These are phyloP conservation scores for Campoletis sonorensis DNA, from an alignment of 1,140 invertebrate species.

Conservation along the genomic window DNA sequence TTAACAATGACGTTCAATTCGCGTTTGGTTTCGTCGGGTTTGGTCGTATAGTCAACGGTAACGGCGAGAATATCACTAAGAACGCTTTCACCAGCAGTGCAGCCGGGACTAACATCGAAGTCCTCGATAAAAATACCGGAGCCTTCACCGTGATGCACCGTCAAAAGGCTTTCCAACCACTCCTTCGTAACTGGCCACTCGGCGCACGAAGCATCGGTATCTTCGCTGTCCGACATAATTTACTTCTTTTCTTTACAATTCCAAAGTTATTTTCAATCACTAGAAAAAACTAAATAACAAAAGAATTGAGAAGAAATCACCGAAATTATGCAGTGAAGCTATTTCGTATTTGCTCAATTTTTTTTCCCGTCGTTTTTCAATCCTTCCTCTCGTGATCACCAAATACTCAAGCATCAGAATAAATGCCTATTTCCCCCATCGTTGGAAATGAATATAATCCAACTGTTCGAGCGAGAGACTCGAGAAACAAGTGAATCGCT, in stretches of 20 bases:
- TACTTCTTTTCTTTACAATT: background rate
- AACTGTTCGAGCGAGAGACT: background rate
- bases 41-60: constrained; percentile 75
- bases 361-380: background rate
- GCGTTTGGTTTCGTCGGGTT: constrained; percentile 59
- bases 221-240: constrained; percentile 79
- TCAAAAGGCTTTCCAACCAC: constrained; percentile 80
- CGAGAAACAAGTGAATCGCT: constrained; percentile 13
- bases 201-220: constrained; percentile 67
- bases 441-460: background rate
- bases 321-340: background rate
- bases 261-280: background rate
- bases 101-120: constrained; percentile 76
- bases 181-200: constrained; percentile 79
- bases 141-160: constrained; percentile 75
- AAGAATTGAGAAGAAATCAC: background rate
- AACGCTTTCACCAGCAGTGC: constrained; percentile 78
- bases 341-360: background rate
- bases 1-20: constrained; percentile 84
- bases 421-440: background rate
- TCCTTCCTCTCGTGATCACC: background rate
- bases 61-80: constrained; percentile 82
- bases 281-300: background rate
- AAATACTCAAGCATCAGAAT: background rate
- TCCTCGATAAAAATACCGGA: constrained; percentile 73